Evolutionary conservation across 2,113 vertebrate species (phyloP), one percentile per base, ranked within the genome.

Genomic region (Cryptomyrus ogoouensis): DNA sequence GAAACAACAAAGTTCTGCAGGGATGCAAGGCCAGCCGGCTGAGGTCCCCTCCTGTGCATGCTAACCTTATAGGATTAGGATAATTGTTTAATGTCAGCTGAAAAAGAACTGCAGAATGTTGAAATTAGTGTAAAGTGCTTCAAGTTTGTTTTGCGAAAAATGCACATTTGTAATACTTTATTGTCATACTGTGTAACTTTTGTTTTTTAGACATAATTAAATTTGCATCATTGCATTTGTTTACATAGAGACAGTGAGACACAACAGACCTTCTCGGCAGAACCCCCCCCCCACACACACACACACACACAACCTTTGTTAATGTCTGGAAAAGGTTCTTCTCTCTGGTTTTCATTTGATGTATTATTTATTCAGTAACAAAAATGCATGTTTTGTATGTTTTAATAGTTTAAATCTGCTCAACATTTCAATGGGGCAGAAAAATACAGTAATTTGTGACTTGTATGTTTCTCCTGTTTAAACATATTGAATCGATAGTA

Each of bases 371-470:
- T 91, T 92, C 92, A 91, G 92, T 93, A 77, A 92, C 92, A 92
- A 90, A 90, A 88, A 88, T 95, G 96, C 96, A 96, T 96, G 96
- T 94, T 89, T 53, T 94, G 93, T 94, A 93, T 88, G 93, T 93
- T 94, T 94, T 10, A 66, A 92, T 93, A 93, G 93, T 91, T 93
- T 92, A 94, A 92, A 92, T 89, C 91, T 92, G 92, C 91, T 42
- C 87, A 91, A 91, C 90, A 90, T 90, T 80, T 92, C 92, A 87
- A 88, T 93, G 90, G 87, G 91, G 92, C 92, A 90, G 91, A 66
- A 91, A 92, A 93, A 93, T 93, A 90, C 92, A 93, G 93, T 95
- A 94, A 93, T 88, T 94, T 91, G 93, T 95, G 93, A 90, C 91
- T 92, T 94, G 95, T 94, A 93, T 95, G 93, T 95, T 95, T 93